A percentile compares a stretch with the other conserved stretches of the same genome.
Evolutionary conservation across 2,888 invertebrate species (phyloP).

Genomic region (Trissolcus japonicus): DNA sequence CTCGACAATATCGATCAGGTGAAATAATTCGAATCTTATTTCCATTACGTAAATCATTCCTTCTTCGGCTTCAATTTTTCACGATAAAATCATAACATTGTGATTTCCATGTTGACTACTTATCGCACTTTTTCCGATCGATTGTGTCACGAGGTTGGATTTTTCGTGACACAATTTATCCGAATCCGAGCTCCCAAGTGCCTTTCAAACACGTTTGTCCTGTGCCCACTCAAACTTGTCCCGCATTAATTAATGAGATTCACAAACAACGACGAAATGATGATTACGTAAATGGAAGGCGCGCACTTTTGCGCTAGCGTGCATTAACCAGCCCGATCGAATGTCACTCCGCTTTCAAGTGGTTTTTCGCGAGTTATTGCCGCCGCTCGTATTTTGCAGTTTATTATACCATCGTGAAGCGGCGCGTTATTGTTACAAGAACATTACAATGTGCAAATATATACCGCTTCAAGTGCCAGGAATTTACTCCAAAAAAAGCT

Average conservation of each 20-base stretch:
- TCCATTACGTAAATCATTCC: conserved; percentile 12
- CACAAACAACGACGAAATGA: conserved; percentile 7
- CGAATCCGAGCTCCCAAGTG: background rate
- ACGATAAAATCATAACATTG: conserved; percentile 28
- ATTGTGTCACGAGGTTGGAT: background rate
- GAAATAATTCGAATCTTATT: background rate
- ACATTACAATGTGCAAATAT: conserved; percentile 33
- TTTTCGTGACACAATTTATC: conserved; percentile 24
- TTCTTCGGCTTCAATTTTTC: background rate
- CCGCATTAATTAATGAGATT: conserved; percentile 20
- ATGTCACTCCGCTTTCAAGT: conserved; percentile 13
- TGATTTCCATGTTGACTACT: conserved; percentile 14
- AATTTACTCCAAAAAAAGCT: too few relatives aligned
- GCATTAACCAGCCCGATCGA: conserved; percentile 27
- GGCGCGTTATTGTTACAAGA: conserved; percentile 35
- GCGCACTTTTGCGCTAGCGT: background rate
- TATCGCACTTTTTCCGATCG: conserved; percentile 12
- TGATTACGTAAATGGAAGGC: conserved; percentile 10
- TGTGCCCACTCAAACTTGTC: conserved; percentile 21
- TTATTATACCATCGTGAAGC: conserved; percentile 29
- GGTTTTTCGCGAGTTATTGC: conserved; percentile 15
- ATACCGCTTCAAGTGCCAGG: background rate
- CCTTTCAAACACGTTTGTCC: conserved; percentile 25
- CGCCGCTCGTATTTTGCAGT: conserved; percentile 10
- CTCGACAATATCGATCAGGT: background rate